Conservation (phyloP, 2,113 vertebrate genomes). For the Mus pahari region DNA sequence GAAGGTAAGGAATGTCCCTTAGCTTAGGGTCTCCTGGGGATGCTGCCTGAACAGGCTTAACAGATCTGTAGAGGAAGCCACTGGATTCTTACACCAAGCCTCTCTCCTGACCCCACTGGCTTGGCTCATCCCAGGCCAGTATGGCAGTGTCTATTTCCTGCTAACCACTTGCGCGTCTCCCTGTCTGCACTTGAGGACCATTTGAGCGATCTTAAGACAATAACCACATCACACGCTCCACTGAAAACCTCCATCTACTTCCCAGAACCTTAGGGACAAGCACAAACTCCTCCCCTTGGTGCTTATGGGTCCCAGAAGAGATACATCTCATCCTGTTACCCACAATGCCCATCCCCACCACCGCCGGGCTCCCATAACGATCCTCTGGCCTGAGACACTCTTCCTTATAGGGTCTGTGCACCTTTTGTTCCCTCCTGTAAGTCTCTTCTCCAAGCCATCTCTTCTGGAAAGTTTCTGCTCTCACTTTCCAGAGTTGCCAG, state of each 20-base stretch:
- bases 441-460: background rate
- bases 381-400: background rate
- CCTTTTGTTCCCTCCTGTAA: background rate
- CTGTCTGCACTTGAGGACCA: background rate
- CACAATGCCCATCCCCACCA: background rate
- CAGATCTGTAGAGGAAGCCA: background rate
- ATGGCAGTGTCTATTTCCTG: background rate
- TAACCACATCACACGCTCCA: rapidly evolving
- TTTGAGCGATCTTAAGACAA: background rate
- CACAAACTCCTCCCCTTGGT: rapidly evolving
- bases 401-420: rapidly evolving
- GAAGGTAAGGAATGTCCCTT: background rate
- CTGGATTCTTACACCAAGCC: too few species aligned
- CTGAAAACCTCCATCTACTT: background rate
- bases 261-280: background rate
- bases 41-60: rapidly evolving
- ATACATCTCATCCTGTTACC: rapidly evolving
- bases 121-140: rapidly evolving
- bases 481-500: background rate
- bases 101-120: background rate
- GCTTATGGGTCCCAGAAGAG: background rate
- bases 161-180: rapidly evolving
- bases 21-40: background rate
- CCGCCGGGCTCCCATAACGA: background rate
- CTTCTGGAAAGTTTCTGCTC: slow-evolving; percentile 41